Evolutionary conservation across 2,797 vertebrate species (phyloP), one percentile per base, ranked within the genome.

Genomic region (Chrysocyon brachyurus): DNA sequence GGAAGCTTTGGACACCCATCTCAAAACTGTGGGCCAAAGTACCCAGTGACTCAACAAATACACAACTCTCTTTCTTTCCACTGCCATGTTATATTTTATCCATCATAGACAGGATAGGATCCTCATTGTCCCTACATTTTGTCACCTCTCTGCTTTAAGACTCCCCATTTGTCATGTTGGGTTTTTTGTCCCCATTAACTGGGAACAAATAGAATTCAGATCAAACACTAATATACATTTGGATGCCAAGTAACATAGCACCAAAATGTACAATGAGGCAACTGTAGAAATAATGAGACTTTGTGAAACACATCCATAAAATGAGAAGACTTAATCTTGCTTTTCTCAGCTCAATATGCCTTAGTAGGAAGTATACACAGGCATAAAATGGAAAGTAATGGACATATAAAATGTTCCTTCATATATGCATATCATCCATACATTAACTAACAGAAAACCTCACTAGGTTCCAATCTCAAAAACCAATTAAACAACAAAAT

Each of bases 381-480:
- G 15, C 17, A 40, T 8, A 56, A 73, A 17, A 73, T 8, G 84
- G 49, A 90, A 83, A 88, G 59, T 36, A 36, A 12, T 73, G 22
- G 15, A 86, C 86, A 86, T 78, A 40, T 89, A 87, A 94, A 93
- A 84, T 22, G 46, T n/a, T 24, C 61, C 59, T 19, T 2, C 16
- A 63, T 21, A n/a, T 81, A 57, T 24, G 93, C 85, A 72, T 66
- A 87, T 31, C 24, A 87, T 57, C 49, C 17, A 17, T 46, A 81
- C 54, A 56, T 40, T 61, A 90, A 5, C 15, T 52, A 33, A 93
- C 11, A 66, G 28, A 66, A 66, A 68, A 33, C 33, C 9, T 68
- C 59, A 72, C 19, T 82, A 82, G 90, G 31, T 83, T 77, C 28
- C 59, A 93, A 93, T 90, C 54, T 91, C 54, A 91, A 73, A 86